phyloP scores from a whole-genome alignment of 37 sponge, comb jelly and placozoan species.

The Bolinopsis microptera region DNA sequence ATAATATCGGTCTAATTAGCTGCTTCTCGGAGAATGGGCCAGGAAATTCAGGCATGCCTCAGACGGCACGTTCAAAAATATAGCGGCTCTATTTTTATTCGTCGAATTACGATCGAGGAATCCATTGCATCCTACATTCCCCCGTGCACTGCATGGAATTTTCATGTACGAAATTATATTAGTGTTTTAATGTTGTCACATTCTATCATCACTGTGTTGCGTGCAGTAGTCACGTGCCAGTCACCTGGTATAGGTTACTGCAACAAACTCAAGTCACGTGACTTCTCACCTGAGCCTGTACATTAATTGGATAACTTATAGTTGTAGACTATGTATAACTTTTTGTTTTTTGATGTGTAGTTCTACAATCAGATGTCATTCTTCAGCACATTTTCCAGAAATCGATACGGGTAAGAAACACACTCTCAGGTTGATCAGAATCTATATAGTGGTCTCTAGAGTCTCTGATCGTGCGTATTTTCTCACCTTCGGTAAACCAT shows the following conservation, averaged over 20 bases:
- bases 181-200: not conserved
- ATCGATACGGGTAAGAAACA: not conserved
- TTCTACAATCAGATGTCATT: conserved; percentile 6
- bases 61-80: not conserved
- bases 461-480: not conserved
- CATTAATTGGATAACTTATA: not conserved
- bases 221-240: not conserved
- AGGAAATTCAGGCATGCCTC: not conserved
- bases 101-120: not conserved
- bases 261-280: not conserved
- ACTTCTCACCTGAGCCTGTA: not conserved
- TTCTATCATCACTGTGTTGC: not conserved
- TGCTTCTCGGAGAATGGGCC: not conserved
- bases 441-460: not conserved
- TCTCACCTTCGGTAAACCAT: not conserved
- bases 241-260: not conserved
- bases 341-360: not conserved
- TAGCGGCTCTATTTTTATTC: not conserved
- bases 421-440: not conserved
- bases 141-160: not conserved
- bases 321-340: not conserved
- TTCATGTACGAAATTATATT: not conserved
- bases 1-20: not conserved
- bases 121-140: not conserved
- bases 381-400: conserved; percentile 8